Percentiles rank a stretch among this genome's conserved stretches.
Evolutionary conservation across 2,113 vertebrate genomes (phyloP).

Genomic region (Tringa solitaria): DNA sequence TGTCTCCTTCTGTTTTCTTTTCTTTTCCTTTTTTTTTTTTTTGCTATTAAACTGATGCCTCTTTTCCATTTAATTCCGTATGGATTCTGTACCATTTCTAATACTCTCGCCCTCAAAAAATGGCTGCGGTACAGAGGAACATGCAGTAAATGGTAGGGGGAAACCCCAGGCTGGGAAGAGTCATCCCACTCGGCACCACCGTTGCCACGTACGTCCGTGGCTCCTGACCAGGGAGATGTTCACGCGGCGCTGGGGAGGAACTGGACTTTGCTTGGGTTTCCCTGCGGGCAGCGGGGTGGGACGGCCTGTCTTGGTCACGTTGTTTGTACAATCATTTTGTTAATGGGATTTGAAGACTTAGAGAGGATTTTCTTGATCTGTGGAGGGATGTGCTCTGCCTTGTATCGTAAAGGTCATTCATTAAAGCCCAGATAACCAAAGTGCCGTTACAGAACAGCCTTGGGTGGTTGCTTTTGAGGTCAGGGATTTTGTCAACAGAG

Average conservation of each 20-base stretch:
- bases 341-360: slow-evolving; percentile 41
- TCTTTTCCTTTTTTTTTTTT: background rate
- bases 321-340: slow-evolving; percentile 6
- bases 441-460: background rate
- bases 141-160: background rate
- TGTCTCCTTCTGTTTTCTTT: background rate
- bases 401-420: background rate
- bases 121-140: background rate
- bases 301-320: background rate
- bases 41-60: background rate
- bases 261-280: background rate
- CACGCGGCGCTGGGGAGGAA: background rate
- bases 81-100: background rate
- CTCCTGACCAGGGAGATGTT: background rate
- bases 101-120: background rate
- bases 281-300: background rate
- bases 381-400: background rate
- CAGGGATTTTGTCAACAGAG: slow-evolving; percentile 29
- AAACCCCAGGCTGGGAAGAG: background rate
- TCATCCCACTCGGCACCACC: background rate
- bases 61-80: background rate
- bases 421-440: slow-evolving; percentile 9
- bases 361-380: slow-evolving; percentile 41
- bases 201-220: accelerated
- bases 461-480: background rate